Evolutionary conservation across 2,797 vertebrate genomes (phyloP).

Genomic region (Mormyrus hasselquistii): DNA sequence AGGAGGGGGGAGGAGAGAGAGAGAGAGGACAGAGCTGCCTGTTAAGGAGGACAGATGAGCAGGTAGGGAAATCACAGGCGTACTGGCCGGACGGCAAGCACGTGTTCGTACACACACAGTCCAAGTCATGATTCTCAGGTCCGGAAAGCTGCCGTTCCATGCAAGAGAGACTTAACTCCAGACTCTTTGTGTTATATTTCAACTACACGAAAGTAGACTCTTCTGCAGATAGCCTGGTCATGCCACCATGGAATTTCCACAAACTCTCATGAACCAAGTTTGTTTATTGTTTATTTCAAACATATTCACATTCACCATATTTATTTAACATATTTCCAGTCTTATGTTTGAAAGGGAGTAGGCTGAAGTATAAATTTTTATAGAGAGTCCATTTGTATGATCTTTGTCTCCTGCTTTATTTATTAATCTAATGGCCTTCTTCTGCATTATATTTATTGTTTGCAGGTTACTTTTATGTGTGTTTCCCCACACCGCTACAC

Average conservation of each 20-base stretch:
- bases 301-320: neutral
- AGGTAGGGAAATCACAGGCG: constrained; percentile 48
- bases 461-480: neutral
- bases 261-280: neutral
- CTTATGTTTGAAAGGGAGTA: neutral
- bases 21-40: constrained; percentile 76
- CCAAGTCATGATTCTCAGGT: neutral
- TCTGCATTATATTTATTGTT: neutral
- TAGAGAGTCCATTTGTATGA: neutral
- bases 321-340: neutral
- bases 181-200: neutral
- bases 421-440: neutral
- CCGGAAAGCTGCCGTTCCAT: neutral
- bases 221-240: neutral
- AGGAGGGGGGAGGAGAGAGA: constrained; percentile 69
- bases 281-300: neutral
- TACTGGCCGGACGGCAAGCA: neutral
- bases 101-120: neutral
- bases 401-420: neutral
- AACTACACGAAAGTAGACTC: neutral
- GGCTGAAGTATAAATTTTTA: neutral
- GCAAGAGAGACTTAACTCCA: neutral
- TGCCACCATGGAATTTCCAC: neutral
- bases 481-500: neutral
- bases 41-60: constrained; percentile 27